These are phyloP conservation scores for Toxonevra muliebris DNA, from an alignment of 2,888 invertebrate genomes.

Conservation along the genomic window DNA sequence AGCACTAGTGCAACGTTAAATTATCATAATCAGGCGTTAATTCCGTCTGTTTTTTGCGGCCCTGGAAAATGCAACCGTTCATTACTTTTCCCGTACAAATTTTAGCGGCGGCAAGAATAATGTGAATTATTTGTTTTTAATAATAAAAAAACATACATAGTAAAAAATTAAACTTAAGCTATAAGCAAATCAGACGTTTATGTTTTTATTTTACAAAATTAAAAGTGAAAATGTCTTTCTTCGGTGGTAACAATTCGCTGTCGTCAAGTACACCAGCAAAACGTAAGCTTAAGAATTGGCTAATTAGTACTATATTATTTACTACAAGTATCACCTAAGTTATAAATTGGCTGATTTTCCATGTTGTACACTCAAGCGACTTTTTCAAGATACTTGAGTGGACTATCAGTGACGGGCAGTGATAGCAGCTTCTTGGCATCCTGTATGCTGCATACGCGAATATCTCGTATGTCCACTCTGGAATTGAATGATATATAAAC, in stretches of 20 bases:
- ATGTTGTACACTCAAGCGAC: conserved; percentile 37
- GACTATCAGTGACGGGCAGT: conserved; percentile 28
- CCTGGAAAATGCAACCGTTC: too few relatives aligned
- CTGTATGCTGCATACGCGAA: conserved; percentile 42
- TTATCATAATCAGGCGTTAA: too few relatives aligned
- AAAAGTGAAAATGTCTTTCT: conserved; percentile 60
- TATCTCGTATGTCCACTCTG: conserved; percentile 46
- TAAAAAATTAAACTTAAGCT: too few relatives aligned
- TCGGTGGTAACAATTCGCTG: conserved; percentile 62
- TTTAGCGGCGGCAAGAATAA: too few relatives aligned
- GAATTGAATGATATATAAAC: conserved; percentile 7
- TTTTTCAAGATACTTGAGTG: conserved; percentile 47
- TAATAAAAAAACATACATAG: too few relatives aligned
- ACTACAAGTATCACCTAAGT: conserved; percentile 10
- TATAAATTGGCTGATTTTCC: background rate
- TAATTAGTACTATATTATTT: background rate
- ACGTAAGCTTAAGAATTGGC: conserved; percentile 65
- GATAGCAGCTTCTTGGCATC: conserved; percentile 45
- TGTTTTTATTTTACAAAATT: background rate
- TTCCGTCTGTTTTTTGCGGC: too few relatives aligned
- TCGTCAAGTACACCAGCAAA: conserved; percentile 68
- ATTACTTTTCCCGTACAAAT: too few relatives aligned
- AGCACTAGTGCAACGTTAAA: too few relatives aligned
- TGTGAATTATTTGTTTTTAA: too few relatives aligned
- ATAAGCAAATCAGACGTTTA: too few relatives aligned